Evolutionary conservation across 2,113 vertebrate species (phyloP), one percentile per base, ranked within the genome.

Genomic region (Heloderma charlesbogerti): DNA sequence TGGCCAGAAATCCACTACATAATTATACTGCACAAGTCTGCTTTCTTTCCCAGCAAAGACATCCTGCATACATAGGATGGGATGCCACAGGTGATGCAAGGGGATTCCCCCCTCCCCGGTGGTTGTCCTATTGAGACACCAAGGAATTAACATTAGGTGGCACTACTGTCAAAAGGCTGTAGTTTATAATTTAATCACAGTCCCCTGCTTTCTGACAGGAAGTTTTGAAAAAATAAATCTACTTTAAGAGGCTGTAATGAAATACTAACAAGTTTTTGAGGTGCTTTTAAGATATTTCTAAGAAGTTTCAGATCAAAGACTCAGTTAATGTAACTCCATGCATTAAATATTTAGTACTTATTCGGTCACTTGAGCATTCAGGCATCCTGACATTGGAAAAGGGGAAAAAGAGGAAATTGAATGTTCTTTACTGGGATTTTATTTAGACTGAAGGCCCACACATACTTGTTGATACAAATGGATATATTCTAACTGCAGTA

Each of bases 201-300:
- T 93, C 96, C 95, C 96, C 93, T 94, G 91, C 91, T 94, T 97
- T 96, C 92, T 97, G 96, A 97, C 96, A 97, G 95, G 92, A 96
- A 97, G 96, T 97, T 97, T 97, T 97, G 96, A 96, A 97, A 97
- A 97, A 97, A 97, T 97, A 97, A 96, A 96, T 97, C 96, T 97
- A 97, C 97, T 97, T 98, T 97, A 97, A 97, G 96, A 97, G 96
- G 97, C 95, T 97, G 95, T 96, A 97, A 97, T 97, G 96, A 97
- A 97, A 97, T 95, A 97, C 95, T 96, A 97, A 96, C 96, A 88
- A 93, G 27, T 96, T 97, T 97, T 95, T 97, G 97, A 97, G 97
- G 96, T 94, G 96, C 93, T 97, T 97, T 97, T 97, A 97, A 97
- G 96, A 97, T 96, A 91, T 95, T 96, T 96, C 96, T 94, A 93